Base-by-base conservation (phyloP, 2,797 vertebrate genomes). In the Melopsittacus undulatus region DNA sequence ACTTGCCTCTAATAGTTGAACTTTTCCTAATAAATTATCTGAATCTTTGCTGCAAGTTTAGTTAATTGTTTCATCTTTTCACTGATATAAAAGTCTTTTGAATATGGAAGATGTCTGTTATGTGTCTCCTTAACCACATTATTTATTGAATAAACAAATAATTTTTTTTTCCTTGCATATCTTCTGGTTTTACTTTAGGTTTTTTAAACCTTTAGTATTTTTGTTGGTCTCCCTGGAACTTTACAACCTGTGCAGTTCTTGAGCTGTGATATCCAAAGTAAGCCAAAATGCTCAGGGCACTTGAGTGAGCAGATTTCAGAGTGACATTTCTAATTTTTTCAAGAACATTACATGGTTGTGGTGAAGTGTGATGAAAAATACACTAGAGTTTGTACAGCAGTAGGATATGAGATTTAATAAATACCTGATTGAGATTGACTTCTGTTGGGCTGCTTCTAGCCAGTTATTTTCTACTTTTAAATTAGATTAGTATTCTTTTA, bases 131-230 rank as follows among this genome's bases (percentile, higher is more conserved):
- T 51, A 82, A 48, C 13, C 13, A 17, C 2, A 15, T 70, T 43
- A 23, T 49, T 68, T 27, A 4, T 26, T 61, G 13, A 72, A 61
- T 45, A 61, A 89, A 45, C 2, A 29, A 56, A 9, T 19, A 20
- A 36, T 22, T 42, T 42, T 19, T 4, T 10, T 21, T 7, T 7
- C 1, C 32, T 79, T 9, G 0, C 0, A 0, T 16, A 10, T 18
- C 7, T 34, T 84, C 13, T 26, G 0, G 21, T 75, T 81, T 27
- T 51, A 3, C 34, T 88, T 34, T 6, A 3, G 69, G 1, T 24
- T 80, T 94, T 92, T 73, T 46, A 51, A 42, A 40, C 7, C 2
- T 61, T 34, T 14, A 19, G 6, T 40, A 4, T 61, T 81, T 70
- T 14, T 57, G 2, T 42, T 86, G 27, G 5, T 75, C 30, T 80